phyloP scores from a whole-genome alignment of 2,113 vertebrate species.

The Sylvilagus bachmani region DNA sequence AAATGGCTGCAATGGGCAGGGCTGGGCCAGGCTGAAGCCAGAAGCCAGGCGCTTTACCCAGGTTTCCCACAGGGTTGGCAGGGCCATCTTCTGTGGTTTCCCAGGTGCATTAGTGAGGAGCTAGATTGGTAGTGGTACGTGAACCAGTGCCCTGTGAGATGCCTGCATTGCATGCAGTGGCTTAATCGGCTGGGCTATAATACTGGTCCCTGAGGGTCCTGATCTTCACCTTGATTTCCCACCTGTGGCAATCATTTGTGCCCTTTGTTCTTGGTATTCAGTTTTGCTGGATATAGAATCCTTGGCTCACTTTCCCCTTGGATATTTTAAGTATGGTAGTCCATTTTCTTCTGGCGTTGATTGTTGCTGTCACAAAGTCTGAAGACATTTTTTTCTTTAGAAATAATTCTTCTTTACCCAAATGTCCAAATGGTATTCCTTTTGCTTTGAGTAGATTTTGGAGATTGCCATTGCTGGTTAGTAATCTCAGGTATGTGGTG shows the following conservation, averaged over 20 bases:
- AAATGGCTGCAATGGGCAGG: no score
- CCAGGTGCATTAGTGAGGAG: no score
- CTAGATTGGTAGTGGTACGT: no score
- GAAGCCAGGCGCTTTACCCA: no score
- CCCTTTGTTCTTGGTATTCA: neutral
- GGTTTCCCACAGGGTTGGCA: no score
- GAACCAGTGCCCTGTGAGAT: no score
- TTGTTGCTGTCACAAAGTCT: neutral
- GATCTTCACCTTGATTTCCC: neutral
- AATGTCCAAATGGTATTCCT: neutral
- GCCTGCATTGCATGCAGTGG: no score
- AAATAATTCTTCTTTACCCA: slow-evolving; percentile 9
- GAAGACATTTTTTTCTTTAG: neutral
- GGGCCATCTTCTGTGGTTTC: no score
- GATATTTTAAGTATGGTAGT: neutral
- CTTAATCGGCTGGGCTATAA: no score
- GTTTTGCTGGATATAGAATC: slow-evolving; percentile 53
- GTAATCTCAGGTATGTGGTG: neutral
- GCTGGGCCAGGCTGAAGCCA: no score
- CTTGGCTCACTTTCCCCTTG: neutral
- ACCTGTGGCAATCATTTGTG: neutral
- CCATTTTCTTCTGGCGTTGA: neutral
- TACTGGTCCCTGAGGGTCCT: neutral
- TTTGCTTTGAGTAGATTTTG: neutral
- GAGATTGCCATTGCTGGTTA: neutral